Evolutionary conservation across 1,140 invertebrate genomes (phyloP).

Genomic region (Drosophila yakuba): DNA sequence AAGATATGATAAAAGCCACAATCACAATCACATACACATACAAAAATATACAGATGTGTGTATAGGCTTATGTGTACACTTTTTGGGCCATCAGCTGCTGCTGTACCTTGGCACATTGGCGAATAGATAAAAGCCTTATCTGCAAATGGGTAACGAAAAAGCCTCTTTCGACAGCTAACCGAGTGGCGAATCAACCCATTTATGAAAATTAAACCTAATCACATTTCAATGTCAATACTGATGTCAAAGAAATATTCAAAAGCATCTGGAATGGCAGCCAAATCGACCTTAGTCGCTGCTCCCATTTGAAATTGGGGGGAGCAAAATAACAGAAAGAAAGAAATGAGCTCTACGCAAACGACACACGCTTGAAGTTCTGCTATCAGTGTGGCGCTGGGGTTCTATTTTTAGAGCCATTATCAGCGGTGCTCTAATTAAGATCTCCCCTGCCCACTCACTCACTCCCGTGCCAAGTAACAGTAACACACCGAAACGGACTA

Average conservation of each 20-base stretch:
- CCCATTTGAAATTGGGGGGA: conserved; percentile 28
- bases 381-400: conserved; percentile 62
- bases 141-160: neutral
- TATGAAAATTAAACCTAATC: conserved; percentile 57
- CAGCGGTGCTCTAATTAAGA: conserved; percentile 79
- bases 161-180: conserved; percentile 20
- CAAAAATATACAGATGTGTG: neutral
- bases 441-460: conserved; percentile 63
- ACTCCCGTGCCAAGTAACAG: conserved; percentile 46
- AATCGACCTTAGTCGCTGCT: conserved; percentile 32
- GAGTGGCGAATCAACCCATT: conserved; percentile 48
- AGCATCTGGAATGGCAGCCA: neutral
- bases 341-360: conserved; percentile 21
- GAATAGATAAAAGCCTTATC: conserved; percentile 35
- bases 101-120: conserved; percentile 40
- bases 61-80: conserved; percentile 15
- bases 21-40: neutral
- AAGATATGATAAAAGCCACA: conserved; percentile 54
- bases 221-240: conserved; percentile 67
- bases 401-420: conserved; percentile 75
- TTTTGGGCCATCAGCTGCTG: conserved; percentile 51
- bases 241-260: conserved; percentile 33
- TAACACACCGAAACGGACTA: conserved; percentile 50
- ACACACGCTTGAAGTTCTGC: conserved; percentile 45
- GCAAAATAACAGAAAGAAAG: conserved; percentile 24